Evolutionary conservation across 2,113 vertebrate species (phyloP).

Genomic region (Lamprotornis superbus): DNA sequence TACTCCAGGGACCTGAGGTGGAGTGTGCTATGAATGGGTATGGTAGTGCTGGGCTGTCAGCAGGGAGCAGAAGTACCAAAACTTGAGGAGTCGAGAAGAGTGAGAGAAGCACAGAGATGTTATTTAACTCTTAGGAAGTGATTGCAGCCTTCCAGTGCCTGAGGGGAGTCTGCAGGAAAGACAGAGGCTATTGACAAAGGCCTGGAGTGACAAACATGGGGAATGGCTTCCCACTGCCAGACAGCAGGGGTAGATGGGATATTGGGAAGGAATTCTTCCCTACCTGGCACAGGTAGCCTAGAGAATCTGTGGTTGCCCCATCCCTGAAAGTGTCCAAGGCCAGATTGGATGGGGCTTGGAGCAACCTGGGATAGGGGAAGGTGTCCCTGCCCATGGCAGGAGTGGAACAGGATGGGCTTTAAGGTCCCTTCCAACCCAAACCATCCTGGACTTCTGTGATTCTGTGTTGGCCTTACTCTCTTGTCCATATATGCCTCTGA

Average conservation of each 20-base stretch:
- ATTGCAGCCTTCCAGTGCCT: background rate
- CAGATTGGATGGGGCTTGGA: background rate
- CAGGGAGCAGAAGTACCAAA: background rate
- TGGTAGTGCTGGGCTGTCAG: background rate
- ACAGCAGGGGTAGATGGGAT: background rate
- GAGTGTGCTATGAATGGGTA: background rate
- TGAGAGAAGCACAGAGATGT: background rate
- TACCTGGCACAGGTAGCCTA: background rate
- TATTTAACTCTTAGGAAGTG: background rate
- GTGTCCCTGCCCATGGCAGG: background rate
- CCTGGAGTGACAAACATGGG: background rate
- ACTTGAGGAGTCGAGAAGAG: background rate
- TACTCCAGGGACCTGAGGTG: background rate
- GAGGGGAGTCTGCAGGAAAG: background rate
- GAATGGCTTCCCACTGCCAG: background rate
- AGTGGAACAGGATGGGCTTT: background rate
- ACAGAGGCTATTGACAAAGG: background rate
- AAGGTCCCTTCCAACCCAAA: background rate
- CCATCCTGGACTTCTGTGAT: background rate
- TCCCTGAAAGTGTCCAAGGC: background rate
- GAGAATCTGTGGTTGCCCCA: background rate
- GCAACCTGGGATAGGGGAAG: background rate
- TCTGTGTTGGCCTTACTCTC: background rate
- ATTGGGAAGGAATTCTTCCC: background rate
- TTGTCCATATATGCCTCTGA: rapidly evolving